These are phyloP conservation scores for Hiodon alosoides DNA, from an alignment of 2,113 vertebrate genomes.

Conservation along the genomic window DNA sequence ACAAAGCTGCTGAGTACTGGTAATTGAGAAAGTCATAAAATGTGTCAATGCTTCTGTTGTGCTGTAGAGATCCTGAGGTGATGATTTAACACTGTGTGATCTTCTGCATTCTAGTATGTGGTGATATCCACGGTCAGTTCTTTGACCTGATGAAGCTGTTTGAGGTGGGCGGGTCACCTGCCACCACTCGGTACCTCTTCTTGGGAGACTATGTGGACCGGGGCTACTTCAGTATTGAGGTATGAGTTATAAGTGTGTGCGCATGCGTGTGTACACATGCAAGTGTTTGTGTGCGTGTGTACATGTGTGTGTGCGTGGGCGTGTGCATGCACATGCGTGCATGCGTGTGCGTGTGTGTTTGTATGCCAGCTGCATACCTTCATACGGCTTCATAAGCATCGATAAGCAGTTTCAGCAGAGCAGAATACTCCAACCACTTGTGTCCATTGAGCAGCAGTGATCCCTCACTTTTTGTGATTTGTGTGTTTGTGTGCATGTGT, in stretches of 20 bases:
- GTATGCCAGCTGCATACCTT: not conserved
- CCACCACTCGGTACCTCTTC: slow-evolving; percentile 74
- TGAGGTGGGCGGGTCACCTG: slow-evolving; percentile 74
- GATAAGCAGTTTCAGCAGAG: too few relatives aligned
- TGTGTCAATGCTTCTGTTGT: too few relatives aligned
- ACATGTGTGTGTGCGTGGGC: too few relatives aligned
- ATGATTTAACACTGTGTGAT: not conserved
- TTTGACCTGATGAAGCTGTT: slow-evolving; percentile 79
- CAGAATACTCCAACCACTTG: too few relatives aligned
- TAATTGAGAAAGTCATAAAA: too few relatives aligned
- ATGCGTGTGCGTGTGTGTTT: not conserved
- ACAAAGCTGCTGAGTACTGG: not conserved
- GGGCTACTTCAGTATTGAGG: slow-evolving; percentile 90
- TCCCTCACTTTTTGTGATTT: too few relatives aligned
- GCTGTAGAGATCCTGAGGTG: not conserved
- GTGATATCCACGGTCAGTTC: slow-evolving; percentile 76
- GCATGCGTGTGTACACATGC: not conserved
- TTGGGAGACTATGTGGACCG: slow-evolving; percentile 88
- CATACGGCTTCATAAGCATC: too few relatives aligned
- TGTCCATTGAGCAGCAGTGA: too few relatives aligned
- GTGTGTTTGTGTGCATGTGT: not conserved
- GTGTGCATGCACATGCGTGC: too few relatives aligned
- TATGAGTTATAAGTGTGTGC: slow-evolving; percentile 29
- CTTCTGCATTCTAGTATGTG: slow-evolving; percentile 59
- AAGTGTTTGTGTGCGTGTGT: not conserved